These are phyloP conservation scores for Antechinus flavipes DNA, from an alignment of 2,113 vertebrate species.

Conservation along the genomic window DNA sequence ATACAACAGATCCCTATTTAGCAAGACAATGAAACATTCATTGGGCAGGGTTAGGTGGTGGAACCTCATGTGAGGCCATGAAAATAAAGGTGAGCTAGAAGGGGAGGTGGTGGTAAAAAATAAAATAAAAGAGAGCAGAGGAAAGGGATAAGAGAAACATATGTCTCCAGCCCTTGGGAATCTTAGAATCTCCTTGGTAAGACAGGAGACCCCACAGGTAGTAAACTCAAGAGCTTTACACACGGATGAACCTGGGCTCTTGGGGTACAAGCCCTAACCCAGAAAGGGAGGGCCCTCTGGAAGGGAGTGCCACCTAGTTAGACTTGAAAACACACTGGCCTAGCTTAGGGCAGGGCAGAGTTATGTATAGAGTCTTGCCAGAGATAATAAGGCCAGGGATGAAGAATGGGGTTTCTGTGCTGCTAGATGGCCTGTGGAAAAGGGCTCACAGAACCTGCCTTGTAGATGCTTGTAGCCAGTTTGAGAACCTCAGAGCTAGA, in stretches of 20 bases:
- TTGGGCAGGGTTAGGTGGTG: background rate
- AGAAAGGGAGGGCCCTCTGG: background rate
- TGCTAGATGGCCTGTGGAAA: constrained; percentile 58
- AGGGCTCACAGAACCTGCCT: background rate
- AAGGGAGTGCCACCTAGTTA: constrained; percentile 26
- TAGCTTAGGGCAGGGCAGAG: constrained; percentile 50
- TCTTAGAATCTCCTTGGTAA: background rate
- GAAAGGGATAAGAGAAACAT: background rate
- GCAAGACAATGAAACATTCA: background rate
- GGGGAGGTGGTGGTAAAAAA: background rate
- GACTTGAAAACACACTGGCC: background rate
- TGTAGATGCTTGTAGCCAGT: background rate
- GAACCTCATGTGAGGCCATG: background rate
- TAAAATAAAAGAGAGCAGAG: background rate
- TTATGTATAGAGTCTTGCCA: background rate
- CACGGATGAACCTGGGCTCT: accelerated
- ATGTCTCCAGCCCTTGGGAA: background rate
- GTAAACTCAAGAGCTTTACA: background rate
- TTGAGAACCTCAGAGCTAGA: accelerated
- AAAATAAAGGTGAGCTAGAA: background rate
- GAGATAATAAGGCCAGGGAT: background rate
- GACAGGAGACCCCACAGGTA: too few relatives aligned
- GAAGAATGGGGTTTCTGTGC: constrained; percentile 73
- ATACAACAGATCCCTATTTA: background rate
- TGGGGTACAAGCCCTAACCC: background rate